Conservation (phyloP, 2,113 vertebrate species). For the Lagopus muta region DNA sequence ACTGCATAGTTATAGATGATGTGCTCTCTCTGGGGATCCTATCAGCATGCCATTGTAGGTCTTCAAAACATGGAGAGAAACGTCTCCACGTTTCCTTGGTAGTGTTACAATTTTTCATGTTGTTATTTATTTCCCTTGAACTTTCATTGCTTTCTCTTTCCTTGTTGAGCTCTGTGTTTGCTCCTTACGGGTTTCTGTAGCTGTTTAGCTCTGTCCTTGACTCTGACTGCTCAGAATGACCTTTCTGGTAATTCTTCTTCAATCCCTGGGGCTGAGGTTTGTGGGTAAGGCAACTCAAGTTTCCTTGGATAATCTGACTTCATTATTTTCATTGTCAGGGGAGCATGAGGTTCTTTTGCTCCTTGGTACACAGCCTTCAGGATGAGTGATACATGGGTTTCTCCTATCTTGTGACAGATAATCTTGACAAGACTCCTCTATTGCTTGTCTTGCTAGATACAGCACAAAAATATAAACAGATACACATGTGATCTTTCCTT, state of each 20-base stretch:
- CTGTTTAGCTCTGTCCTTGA: constrained; percentile 72
- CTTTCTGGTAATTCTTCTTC: constrained; percentile 79
- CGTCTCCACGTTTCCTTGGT: constrained; percentile 29
- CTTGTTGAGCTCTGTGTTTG: constrained; percentile 55
- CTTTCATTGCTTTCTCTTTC: constrained; percentile 47
- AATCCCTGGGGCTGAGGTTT: constrained; percentile 71
- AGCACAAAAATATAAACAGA: constrained; percentile 12
- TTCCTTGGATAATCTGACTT: constrained; percentile 80
- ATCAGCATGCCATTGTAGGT: constrained; percentile 65
- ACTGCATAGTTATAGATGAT: constrained; percentile 60
- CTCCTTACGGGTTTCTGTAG: constrained; percentile 68
- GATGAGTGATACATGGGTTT: constrained; percentile 74
- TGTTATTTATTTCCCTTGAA: constrained; percentile 71
- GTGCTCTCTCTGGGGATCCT: constrained; percentile 71
- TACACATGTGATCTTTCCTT: not conserved
- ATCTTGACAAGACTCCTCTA: constrained; percentile 70
- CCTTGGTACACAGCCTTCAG: constrained; percentile 72
- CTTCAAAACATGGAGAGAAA: constrained; percentile 57
- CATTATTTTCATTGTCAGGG: constrained; percentile 78
- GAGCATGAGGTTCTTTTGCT: constrained; percentile 68
- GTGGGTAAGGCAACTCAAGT: constrained; percentile 73
- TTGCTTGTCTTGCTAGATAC: constrained; percentile 52
- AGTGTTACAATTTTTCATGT: constrained; percentile 63
- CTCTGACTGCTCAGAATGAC: constrained; percentile 76
- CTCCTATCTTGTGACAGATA: constrained; percentile 57